These are phyloP conservation scores for Strigamia transsilvanica DNA, from an alignment of 2,888 invertebrate genomes.

Conservation along the genomic window DNA sequence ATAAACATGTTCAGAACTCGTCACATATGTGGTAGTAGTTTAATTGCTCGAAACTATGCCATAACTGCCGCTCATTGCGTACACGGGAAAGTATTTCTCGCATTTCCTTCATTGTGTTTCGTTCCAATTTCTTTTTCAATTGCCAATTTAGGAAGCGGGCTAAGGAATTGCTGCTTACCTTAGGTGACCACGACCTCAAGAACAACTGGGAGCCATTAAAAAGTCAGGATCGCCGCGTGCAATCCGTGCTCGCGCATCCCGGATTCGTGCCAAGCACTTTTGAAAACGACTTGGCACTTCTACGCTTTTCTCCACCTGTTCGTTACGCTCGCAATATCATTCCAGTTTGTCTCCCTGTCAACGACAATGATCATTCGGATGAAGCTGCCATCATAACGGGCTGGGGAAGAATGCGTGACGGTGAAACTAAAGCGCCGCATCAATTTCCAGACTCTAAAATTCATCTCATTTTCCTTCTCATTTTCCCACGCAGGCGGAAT, in stretches of 20 bases:
- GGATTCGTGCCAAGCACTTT: conserved; percentile 70
- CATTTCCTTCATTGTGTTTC: too few species aligned
- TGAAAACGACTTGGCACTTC: conserved; percentile 86
- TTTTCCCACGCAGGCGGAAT: conserved; percentile 71
- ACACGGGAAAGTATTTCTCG: conserved; percentile 65
- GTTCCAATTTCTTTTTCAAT: background rate
- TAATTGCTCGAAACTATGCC: conserved; percentile 76
- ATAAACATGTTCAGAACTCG: conserved; percentile 63
- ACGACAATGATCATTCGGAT: conserved; percentile 77
- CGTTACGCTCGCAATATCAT: conserved; percentile 87
- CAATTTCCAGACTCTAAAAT: background rate
- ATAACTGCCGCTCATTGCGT: conserved; percentile 87
- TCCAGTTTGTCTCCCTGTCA: conserved; percentile 88
- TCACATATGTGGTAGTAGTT: conserved; percentile 83
- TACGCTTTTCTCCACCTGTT: conserved; percentile 73
- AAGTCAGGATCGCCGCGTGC: conserved; percentile 18
- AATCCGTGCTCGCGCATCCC: conserved; percentile 41
- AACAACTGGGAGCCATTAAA: conserved; percentile 28
- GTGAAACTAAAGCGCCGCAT: conserved; percentile 62
- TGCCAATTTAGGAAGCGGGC: conserved; percentile 20
- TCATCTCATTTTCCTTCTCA: conserved; percentile 54
- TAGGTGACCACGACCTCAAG: conserved; percentile 52
- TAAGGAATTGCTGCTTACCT: conserved; percentile 27
- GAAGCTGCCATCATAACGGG: conserved; percentile 89
- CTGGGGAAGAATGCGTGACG: conserved; percentile 90